Evolutionary conservation across 2,113 vertebrate species (phyloP).

Genomic region (Danionella cerebrum): DNA sequence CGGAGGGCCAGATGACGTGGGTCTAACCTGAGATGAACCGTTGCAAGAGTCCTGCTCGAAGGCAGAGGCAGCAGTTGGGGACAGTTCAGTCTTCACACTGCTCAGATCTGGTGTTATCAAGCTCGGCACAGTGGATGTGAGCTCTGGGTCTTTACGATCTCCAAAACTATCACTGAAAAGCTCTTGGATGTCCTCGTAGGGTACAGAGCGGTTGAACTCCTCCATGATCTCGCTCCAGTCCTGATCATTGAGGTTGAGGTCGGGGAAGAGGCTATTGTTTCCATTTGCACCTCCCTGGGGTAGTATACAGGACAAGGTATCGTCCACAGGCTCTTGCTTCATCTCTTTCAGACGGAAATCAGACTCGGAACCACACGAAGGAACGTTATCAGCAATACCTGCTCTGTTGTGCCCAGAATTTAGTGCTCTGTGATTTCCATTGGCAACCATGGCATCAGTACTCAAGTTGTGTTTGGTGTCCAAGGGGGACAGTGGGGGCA

Average conservation of each 20-base stretch:
- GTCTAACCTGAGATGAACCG: conserved; percentile 78
- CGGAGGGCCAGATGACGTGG: conserved; percentile 72
- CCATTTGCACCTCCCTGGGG: conserved; percentile 72
- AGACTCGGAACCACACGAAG: conserved; percentile 60
- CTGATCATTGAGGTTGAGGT: conserved; percentile 95
- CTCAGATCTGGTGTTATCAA: conserved; percentile 70
- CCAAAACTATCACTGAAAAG: conserved; percentile 93
- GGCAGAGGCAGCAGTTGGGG: conserved; percentile 61
- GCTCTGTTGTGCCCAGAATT: conserved; percentile 60
- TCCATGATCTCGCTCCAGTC: conserved; percentile 98
- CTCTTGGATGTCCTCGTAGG: conserved; percentile 94
- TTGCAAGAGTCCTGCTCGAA: conserved; percentile 82
- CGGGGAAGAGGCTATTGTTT: conserved; percentile 84
- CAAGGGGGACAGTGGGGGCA: conserved; percentile 64
- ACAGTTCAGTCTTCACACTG: conserved; percentile 84
- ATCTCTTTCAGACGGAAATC: conserved; percentile 81
- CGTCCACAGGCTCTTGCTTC: conserved; percentile 91
- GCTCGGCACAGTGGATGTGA: conserved; percentile 35
- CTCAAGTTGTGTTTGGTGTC: conserved; percentile 70
- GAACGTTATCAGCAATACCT: conserved; percentile 59
- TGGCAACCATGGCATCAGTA: conserved; percentile 59
- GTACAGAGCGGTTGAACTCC: conserved; percentile 89
- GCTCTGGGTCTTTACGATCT: conserved; percentile 85
- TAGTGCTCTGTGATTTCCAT: conserved; percentile 62
- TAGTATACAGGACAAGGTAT: conserved; percentile 82